Evolutionary conservation across 2,888 invertebrate species (phyloP).

Genomic region (Geophilus truncorum): DNA sequence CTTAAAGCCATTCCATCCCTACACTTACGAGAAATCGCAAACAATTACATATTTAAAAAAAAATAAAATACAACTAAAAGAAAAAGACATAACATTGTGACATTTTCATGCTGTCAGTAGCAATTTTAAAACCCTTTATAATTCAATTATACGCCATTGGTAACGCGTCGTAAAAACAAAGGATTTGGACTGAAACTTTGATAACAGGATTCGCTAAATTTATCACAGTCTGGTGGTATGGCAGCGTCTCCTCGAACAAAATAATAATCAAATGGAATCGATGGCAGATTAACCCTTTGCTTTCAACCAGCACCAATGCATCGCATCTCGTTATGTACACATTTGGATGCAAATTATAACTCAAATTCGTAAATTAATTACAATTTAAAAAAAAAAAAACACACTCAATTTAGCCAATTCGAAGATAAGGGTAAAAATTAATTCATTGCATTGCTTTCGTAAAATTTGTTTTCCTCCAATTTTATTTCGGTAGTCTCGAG

Average conservation of each 20-base stretch:
- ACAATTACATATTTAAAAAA: background rate
- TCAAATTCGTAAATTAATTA: background rate
- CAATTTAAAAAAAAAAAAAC: background rate
- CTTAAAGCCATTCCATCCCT: slow-evolving; percentile 18
- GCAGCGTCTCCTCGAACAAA: slow-evolving; percentile 23
- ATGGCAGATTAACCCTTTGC: slow-evolving; percentile 27
- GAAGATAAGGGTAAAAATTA: background rate
- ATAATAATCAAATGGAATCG: slow-evolving; percentile 12
- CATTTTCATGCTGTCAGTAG: slow-evolving; percentile 10
- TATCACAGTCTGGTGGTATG: slow-evolving; percentile 27
- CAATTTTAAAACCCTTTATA: no score
- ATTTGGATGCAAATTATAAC: background rate
- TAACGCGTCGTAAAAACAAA: background rate
- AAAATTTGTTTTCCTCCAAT: background rate
- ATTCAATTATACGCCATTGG: slow-evolving; percentile 11
- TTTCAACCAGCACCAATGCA: background rate
- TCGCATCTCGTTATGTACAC: background rate
- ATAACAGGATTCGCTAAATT: slow-evolving; percentile 23
- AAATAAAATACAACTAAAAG: background rate
- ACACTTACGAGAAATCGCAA: background rate
- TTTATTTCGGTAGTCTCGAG: background rate
- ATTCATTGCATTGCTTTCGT: background rate
- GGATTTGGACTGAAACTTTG: slow-evolving; percentile 18
- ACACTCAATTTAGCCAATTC: no score
- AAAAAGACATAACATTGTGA: background rate